These are phyloP conservation scores for Spheniscus humboldti DNA, from an alignment of 2,797 vertebrate species.

Conservation along the genomic window DNA sequence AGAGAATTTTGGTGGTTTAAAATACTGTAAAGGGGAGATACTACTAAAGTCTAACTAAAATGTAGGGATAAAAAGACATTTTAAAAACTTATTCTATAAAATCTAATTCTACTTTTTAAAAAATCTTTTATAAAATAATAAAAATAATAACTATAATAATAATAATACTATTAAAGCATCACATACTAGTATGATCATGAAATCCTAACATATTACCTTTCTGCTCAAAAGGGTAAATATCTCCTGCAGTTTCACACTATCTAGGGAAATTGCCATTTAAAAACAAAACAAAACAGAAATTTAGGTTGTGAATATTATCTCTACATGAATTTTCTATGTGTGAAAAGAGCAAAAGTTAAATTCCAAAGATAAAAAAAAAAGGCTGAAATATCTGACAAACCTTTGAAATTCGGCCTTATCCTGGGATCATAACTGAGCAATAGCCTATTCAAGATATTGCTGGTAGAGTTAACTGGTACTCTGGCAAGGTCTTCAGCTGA, in stretches of 20 bases:
- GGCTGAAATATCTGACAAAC: conserved; percentile 69
- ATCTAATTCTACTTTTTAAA: not conserved
- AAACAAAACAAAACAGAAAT: not conserved
- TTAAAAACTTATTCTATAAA: not conserved
- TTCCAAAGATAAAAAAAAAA: not conserved
- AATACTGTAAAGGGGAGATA: not conserved
- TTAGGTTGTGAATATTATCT: not conserved
- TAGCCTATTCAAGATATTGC: conserved; percentile 96
- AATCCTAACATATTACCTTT: not conserved
- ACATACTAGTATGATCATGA: not conserved
- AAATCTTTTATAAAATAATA: not conserved
- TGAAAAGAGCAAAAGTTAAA: not conserved
- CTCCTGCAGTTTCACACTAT: not conserved
- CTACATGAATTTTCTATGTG: not conserved
- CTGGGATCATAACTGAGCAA: conserved; percentile 94
- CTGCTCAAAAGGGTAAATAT: not conserved
- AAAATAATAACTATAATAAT: not conserved
- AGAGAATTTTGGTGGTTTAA: not conserved
- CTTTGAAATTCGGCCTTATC: conserved; percentile 99
- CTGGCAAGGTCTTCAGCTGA: conserved; percentile 93
- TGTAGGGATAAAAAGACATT: not conserved
- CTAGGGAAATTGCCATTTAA: not conserved
- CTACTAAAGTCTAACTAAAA: not conserved
- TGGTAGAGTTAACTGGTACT: conserved; percentile 93
- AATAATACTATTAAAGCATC: not conserved